Evolutionary conservation across 2,797 vertebrate species (phyloP).

Genomic region (Gobio occitaniae): DNA sequence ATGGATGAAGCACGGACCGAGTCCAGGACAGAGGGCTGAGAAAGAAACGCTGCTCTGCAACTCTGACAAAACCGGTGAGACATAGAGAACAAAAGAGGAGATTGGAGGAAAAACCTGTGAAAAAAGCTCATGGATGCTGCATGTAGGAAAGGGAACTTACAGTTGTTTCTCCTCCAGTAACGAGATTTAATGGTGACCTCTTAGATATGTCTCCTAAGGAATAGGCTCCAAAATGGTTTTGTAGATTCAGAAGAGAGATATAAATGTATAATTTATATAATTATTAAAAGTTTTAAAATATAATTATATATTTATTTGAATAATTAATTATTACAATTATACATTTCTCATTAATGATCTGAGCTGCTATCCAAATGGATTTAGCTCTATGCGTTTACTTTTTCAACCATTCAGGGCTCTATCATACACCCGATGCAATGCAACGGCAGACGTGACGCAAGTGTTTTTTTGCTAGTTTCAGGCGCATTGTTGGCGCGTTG

Average conservation of each 20-base stretch:
- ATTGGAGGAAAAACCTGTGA: neutral
- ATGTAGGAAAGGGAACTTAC: neutral
- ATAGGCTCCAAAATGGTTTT: neutral
- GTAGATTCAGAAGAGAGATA: neutral
- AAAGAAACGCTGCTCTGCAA: slow-evolving; percentile 98
- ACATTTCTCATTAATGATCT: too few species aligned
- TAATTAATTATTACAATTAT: too few species aligned
- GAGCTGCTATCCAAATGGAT: too few species aligned
- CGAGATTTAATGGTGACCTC: neutral
- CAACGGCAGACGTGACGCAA: too few species aligned
- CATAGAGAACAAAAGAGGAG: neutral
- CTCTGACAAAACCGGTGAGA: slow-evolving; percentile 95
- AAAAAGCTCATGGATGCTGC: neutral
- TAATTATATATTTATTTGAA: too few species aligned
- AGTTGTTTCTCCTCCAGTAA: neutral
- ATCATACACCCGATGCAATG: too few species aligned
- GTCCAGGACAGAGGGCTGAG: slow-evolving; percentile 91
- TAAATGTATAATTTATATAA: neutral
- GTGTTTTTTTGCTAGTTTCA: too few species aligned
- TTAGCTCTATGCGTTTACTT: too few species aligned
- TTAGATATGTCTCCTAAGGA: neutral
- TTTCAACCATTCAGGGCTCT: too few species aligned
- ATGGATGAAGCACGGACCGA: slow-evolving; percentile 98
- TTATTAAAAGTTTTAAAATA: neutral
- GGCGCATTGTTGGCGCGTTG: too few species aligned